Evolutionary conservation across 1,140 invertebrate species (phyloP).

Genomic region (Hyles euphorbiae): DNA sequence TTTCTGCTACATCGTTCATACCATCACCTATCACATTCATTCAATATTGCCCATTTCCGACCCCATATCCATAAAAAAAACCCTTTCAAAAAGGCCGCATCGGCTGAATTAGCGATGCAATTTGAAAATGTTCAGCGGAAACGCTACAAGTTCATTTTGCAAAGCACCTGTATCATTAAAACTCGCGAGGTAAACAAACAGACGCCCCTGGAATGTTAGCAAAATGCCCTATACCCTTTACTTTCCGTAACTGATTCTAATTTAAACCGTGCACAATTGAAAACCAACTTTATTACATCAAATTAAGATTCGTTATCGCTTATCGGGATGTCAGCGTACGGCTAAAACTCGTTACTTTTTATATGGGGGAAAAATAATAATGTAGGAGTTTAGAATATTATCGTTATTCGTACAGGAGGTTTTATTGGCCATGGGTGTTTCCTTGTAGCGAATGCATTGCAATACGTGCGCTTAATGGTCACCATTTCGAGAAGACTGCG

Average conservation of each 20-base stretch:
- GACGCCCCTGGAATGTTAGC: conserved; percentile 16
- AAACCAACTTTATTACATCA: conserved; percentile 1
- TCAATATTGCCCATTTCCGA: too few relatives aligned
- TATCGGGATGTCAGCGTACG: neutral
- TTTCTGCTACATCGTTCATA: too few relatives aligned
- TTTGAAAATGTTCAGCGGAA: too few relatives aligned
- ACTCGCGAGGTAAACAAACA: conserved; percentile 10
- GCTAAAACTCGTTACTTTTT: conserved; percentile 41
- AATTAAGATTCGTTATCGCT: conserved; percentile 7
- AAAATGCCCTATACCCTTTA: conserved; percentile 14
- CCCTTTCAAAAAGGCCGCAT: too few relatives aligned
- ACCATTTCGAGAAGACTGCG: too few relatives aligned
- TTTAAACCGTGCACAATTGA: conserved; percentile 9
- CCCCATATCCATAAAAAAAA: too few relatives aligned
- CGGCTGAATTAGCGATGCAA: too few relatives aligned
- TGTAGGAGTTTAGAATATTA: conserved; percentile 38
- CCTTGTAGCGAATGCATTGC: conserved; percentile 1
- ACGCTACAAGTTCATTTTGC: too few relatives aligned
- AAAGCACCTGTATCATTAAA: conserved; percentile 15
- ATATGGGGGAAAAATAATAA: conserved; percentile 42
- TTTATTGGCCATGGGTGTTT: conserved; percentile 30
- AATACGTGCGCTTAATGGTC: neutral
- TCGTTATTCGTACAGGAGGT: conserved; percentile 34
- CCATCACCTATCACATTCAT: too few relatives aligned
- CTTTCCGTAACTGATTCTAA: conserved; percentile 13